Percentiles rank a stretch among this genome's conserved stretches.
Conservation (phyloP, 2,113 vertebrate genomes). For the Chrysochloris asiatica region DNA sequence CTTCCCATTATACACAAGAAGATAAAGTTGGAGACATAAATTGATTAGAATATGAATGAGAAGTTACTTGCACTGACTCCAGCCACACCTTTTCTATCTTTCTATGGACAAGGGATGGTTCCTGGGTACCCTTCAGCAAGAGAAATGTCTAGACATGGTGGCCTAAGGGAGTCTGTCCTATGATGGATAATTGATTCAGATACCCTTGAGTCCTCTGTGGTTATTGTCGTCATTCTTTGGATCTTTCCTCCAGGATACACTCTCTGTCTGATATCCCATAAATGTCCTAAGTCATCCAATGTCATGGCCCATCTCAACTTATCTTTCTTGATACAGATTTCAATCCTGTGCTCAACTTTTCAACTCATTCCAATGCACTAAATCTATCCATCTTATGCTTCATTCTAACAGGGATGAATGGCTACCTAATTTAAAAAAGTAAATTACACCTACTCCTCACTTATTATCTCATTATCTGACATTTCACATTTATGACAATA, state of each 20-base stretch:
- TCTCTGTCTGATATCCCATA: neutral
- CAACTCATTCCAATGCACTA: neutral
- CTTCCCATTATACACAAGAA: conserved; percentile 20
- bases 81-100: neutral
- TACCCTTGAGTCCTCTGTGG: neutral
- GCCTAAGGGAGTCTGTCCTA: neutral
- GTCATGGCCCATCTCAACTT: neutral
- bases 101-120: neutral
- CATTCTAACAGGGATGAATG: neutral
- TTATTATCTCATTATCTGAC: neutral
- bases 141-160: neutral
- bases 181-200: neutral
- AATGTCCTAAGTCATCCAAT: neutral
- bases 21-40: neutral
- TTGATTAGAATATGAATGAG: conserved; percentile 48
- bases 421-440: neutral
- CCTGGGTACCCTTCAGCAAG: neutral
- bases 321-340: neutral
- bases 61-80: neutral
- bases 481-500: neutral
- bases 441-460: neutral
- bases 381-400: neutral
- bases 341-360: neutral
- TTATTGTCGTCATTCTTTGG: neutral
- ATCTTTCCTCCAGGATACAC: neutral